Evolutionary conservation across 2,113 vertebrate genomes (phyloP).

Genomic region (Lycaon pictus): DNA sequence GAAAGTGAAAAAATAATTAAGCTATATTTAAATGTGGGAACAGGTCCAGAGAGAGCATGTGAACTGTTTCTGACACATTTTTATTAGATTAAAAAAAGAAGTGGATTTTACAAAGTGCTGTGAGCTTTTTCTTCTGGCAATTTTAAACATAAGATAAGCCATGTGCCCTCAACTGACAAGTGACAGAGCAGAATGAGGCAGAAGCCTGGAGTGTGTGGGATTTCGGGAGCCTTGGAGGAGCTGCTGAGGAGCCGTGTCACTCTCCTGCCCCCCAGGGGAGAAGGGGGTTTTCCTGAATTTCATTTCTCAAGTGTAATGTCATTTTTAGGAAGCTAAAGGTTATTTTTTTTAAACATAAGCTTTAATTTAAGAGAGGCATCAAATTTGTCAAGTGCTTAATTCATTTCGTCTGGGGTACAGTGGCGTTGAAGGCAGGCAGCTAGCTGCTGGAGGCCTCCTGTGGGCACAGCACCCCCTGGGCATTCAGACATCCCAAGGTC

Average conservation of each 20-base stretch:
- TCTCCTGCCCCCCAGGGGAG: background rate
- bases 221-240: background rate
- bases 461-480: fast-evolving
- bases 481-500: background rate
- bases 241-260: background rate
- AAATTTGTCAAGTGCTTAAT: background rate
- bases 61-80: background rate
- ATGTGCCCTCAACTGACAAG: background rate
- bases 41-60: background rate
- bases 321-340: background rate
- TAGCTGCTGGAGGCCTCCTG: background rate
- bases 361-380: background rate
- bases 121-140: background rate
- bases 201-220: background rate
- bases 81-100: background rate
- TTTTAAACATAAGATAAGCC: background rate
- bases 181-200: background rate
- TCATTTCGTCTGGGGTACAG: background rate
- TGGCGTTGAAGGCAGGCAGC: background rate
- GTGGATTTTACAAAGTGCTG: background rate
- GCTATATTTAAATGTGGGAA: slow-evolving; percentile 2
- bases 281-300: background rate
- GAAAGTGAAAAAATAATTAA: background rate
- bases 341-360: background rate
- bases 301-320: background rate